Conservation (phyloP, 1,140 invertebrate genomes). For the Berghia stephanieae region DNA sequence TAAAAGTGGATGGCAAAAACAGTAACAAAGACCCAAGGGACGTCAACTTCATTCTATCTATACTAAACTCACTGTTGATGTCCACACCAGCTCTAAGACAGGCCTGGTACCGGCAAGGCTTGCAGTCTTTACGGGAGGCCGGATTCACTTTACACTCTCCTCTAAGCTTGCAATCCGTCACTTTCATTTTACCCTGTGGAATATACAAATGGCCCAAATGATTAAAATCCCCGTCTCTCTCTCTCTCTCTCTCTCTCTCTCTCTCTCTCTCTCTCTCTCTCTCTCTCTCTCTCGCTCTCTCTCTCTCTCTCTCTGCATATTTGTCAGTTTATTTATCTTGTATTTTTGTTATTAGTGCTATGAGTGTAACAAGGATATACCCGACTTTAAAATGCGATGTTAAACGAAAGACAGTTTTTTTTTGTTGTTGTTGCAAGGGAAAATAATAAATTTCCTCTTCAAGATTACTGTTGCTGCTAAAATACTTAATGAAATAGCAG, state of each 20-base stretch:
- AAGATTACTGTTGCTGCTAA: too few relatives aligned
- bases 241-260: slow-evolving; percentile 1
- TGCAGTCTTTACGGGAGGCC: background rate
- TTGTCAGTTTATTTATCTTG: background rate
- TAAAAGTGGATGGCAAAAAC: too few relatives aligned
- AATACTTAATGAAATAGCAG: too few relatives aligned
- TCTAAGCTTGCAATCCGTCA: background rate
- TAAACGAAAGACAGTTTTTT: too few relatives aligned
- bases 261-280: background rate
- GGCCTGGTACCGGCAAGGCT: slow-evolving; percentile 13
- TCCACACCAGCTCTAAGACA: slow-evolving; percentile 5
- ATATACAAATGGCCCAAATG: background rate
- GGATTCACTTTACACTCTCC: background rate
- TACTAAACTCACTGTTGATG: slow-evolving; percentile 4
- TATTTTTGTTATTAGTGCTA: too few relatives aligned
- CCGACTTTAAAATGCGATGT: too few relatives aligned
- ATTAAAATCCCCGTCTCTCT: too few relatives aligned
- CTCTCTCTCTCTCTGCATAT: background rate
- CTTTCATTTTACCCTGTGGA: slow-evolving; percentile 9
- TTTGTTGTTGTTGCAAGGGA: too few relatives aligned
- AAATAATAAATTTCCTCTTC: too few relatives aligned
- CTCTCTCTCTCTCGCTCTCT: background rate
- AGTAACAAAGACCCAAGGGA: too few relatives aligned
- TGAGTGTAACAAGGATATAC: too few relatives aligned
- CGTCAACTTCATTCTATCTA: too few relatives aligned